Percentiles rank a stretch among this genome's conserved stretches.
These are phyloP conservation scores for Hipposideros armiger DNA, from an alignment of 2,113 vertebrate genomes.

Conservation along the genomic window DNA sequence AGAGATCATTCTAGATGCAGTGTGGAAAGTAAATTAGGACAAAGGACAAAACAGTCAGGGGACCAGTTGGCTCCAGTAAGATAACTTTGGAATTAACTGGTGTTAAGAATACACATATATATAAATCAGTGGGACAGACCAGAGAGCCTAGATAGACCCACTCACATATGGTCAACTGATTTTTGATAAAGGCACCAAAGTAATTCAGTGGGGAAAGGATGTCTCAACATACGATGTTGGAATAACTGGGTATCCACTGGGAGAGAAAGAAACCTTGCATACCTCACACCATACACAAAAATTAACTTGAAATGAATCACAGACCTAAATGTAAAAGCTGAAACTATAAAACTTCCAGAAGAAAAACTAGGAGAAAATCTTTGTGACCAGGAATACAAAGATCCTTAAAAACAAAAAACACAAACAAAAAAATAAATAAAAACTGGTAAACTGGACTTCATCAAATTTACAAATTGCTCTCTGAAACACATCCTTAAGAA, in stretches of 20 bases:
- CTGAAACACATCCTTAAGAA: constrained; percentile 34
- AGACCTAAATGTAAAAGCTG: constrained; percentile 15
- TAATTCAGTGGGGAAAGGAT: background rate
- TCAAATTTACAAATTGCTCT: constrained; percentile 52
- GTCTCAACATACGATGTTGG: background rate
- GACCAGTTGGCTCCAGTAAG: background rate
- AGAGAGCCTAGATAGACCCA: constrained; percentile 1
- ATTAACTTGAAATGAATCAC: background rate
- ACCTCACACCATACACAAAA: constrained; percentile 31
- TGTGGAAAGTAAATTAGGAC: background rate
- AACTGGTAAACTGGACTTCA: background rate
- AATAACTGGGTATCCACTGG: background rate
- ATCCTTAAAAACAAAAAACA: background rate
- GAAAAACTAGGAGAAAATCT: constrained; percentile 8
- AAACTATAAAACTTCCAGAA: background rate
- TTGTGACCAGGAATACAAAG: constrained; percentile 5
- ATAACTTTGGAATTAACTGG: background rate
- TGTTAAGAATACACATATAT: background rate
- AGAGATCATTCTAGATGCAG: background rate
- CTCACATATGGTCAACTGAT: background rate
- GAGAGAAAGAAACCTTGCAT: background rate
- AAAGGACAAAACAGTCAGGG: background rate
- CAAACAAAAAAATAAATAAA: background rate
- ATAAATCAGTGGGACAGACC: background rate
- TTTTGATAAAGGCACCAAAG: constrained; percentile 22